phyloP scores from a whole-genome alignment of 2,888 invertebrate genomes.

The Torymus aiolomorphi region DNA sequence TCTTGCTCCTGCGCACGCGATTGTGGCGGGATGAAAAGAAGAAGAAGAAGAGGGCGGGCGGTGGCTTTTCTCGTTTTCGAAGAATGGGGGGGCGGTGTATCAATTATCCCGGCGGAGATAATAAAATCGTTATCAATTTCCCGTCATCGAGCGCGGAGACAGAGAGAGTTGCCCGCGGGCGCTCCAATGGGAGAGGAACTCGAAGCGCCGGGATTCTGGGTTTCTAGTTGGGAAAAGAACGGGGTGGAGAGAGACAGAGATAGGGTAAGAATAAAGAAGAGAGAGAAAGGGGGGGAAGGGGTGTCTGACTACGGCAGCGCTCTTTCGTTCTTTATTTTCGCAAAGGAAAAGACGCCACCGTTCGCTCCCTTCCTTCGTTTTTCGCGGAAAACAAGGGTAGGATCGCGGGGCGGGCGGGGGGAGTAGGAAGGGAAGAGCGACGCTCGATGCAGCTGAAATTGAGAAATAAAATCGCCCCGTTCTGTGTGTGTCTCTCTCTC shows the following conservation, averaged over 20 bases:
- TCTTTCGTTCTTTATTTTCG: slow-evolving; percentile 16
- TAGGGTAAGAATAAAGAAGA: neutral
- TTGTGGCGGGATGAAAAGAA: too few species aligned
- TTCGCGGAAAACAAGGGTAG: slow-evolving; percentile 32
- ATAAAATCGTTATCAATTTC: slow-evolving; percentile 23
- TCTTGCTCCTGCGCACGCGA: too few species aligned
- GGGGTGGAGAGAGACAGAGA: too few species aligned
- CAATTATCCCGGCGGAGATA: slow-evolving; percentile 14
- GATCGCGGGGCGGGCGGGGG: neutral
- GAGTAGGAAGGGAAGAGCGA: neutral
- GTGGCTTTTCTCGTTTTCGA: neutral
- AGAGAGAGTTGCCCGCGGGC: neutral
- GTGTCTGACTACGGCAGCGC: slow-evolving; percentile 4
- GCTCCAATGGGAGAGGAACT: too few species aligned
- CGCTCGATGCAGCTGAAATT: slow-evolving; percentile 36
- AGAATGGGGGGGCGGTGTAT: neutral
- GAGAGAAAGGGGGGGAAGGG: neutral
- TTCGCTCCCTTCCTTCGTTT: neutral
- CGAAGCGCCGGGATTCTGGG: too few species aligned
- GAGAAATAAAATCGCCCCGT: slow-evolving; percentile 37
- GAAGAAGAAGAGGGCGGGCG: too few species aligned
- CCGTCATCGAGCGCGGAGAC: neutral
- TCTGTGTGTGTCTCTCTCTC: too few species aligned
- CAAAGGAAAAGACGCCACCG: neutral
- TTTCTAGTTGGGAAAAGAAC: too few species aligned